phyloP scores from a whole-genome alignment of 2,888 invertebrate species.

The Pollenia labialis region DNA sequence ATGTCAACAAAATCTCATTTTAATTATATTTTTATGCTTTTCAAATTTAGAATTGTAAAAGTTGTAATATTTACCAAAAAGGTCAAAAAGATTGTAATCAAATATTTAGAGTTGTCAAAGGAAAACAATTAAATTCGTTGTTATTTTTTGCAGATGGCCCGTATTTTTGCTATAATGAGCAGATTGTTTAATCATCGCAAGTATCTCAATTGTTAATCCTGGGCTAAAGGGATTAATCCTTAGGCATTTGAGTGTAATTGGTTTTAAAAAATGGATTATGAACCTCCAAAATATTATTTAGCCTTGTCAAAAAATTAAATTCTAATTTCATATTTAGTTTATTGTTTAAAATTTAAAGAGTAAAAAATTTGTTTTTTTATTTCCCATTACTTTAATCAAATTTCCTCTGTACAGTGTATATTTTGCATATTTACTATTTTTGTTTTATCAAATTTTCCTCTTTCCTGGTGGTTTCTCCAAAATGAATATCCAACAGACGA shows the following conservation, averaged over 20 bases:
- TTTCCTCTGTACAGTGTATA: background rate
- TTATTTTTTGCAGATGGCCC: constrained; percentile 31
- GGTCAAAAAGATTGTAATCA: constrained; percentile 50
- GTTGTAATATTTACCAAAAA: constrained; percentile 1
- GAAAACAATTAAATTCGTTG: constrained; percentile 25
- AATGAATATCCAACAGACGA: constrained; percentile 19
- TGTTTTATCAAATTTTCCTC: background rate
- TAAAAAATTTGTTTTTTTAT: too few species aligned
- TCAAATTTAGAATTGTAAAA: background rate
- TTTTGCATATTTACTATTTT: background rate
- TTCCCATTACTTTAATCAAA: background rate
- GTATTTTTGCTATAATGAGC: constrained; percentile 13
- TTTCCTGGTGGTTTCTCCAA: background rate
- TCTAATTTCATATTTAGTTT: too few species aligned
- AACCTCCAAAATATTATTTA: too few species aligned
- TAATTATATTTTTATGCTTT: constrained; percentile 6
- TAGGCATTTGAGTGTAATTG: background rate
- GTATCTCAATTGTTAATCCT: too few species aligned
- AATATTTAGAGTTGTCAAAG: constrained; percentile 30
- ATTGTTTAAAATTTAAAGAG: too few species aligned
- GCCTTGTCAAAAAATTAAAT: too few species aligned
- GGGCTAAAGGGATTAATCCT: background rate
- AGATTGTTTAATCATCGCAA: background rate
- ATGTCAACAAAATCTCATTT: constrained; percentile 20
- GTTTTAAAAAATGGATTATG: background rate